Conservation (phyloP, 2,113 vertebrate species). For the Heteronetta atricapilla region DNA sequence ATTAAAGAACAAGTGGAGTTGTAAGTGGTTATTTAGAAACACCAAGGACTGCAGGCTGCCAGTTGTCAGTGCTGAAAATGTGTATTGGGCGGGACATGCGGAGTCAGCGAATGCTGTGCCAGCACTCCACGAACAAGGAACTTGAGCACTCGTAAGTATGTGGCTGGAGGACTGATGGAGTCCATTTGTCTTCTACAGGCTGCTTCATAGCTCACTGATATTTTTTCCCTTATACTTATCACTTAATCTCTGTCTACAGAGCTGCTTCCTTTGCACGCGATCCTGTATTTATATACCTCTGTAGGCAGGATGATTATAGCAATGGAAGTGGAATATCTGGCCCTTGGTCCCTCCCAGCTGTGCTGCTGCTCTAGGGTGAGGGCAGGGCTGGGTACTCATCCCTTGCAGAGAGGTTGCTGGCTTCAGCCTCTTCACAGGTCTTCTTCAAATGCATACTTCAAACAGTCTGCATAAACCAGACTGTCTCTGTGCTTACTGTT, state of each 20-base stretch:
- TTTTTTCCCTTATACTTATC: background rate
- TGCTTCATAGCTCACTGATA: background rate
- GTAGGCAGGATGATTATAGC: background rate
- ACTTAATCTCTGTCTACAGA: background rate
- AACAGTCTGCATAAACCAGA: background rate
- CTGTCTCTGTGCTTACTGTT: background rate
- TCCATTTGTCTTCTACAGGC: background rate
- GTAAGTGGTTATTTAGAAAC: background rate
- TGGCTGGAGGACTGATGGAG: background rate
- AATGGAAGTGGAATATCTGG: background rate
- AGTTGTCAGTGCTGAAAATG: background rate
- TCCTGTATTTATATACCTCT: background rate
- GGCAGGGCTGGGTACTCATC: background rate
- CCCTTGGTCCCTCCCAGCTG: background rate
- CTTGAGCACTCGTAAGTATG: background rate
- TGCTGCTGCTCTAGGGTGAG: background rate
- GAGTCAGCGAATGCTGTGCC: background rate
- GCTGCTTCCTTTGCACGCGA: background rate
- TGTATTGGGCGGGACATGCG: background rate
- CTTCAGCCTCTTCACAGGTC: background rate
- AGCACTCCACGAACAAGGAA: background rate
- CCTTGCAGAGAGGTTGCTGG: background rate
- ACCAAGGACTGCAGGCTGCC: background rate
- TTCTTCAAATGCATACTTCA: background rate
- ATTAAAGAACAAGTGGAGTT: background rate